Evolutionary conservation across 2,797 vertebrate species (phyloP).

Genomic region (Kryptopterus vitreolus): DNA sequence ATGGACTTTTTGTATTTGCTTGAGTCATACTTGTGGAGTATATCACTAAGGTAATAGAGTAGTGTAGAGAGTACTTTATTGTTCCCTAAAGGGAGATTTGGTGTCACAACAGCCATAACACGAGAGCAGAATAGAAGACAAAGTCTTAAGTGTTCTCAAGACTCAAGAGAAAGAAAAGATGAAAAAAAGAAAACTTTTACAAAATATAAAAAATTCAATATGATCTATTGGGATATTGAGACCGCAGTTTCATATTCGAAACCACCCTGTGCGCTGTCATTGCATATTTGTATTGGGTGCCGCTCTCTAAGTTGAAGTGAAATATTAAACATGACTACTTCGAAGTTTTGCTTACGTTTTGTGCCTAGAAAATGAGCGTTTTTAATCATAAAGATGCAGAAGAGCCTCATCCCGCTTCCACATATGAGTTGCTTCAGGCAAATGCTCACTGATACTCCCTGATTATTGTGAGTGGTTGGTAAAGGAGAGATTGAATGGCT

Average conservation of each 20-base stretch:
- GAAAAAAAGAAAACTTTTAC: too few species aligned
- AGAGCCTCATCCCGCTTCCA: neutral
- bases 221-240: neutral
- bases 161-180: too few species aligned
- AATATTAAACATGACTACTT: slow-evolving; percentile 9
- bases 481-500: neutral
- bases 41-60: neutral
- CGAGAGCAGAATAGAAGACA: too few species aligned
- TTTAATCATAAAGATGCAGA: slow-evolving; percentile 13
- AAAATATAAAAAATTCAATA: too few species aligned
- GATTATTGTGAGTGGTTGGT: slow-evolving; percentile 5
- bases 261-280: neutral
- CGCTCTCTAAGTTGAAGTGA: neutral
- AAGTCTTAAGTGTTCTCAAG: too few species aligned
- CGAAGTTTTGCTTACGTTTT: neutral
- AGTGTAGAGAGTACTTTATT: too few species aligned
- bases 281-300: slow-evolving; percentile 4
- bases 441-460: neutral
- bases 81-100: too few species aligned
- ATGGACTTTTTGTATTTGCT: neutral
- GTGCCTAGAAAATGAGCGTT: neutral
- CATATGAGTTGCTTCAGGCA: slow-evolving; percentile 7
- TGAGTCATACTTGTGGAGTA: neutral
- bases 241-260: neutral
- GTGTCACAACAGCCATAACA: too few species aligned